These are phyloP conservation scores for Cephus spinipes DNA, from an alignment of 2,888 invertebrate species.

Conservation along the genomic window DNA sequence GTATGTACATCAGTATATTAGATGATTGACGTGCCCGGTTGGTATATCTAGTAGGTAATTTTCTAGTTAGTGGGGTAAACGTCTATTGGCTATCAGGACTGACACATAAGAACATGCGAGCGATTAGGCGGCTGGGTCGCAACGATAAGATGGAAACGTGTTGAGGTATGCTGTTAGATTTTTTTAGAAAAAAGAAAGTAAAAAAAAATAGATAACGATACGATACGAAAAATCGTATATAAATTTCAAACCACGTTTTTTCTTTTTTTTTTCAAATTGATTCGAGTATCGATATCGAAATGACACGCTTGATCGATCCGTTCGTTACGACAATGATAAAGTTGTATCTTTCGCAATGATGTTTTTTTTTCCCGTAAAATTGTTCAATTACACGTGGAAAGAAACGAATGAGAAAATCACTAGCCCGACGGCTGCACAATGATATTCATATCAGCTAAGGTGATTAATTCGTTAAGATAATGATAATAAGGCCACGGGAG, in stretches of 20 bases:
- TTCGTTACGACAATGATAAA: neutral
- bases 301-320: neutral
- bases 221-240: neutral
- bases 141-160: neutral
- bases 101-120: neutral
- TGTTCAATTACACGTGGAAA: neutral
- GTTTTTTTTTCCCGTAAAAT: neutral
- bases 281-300: neutral
- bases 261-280: neutral
- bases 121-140: neutral
- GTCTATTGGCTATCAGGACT: neutral
- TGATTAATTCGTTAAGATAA: neutral
- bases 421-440: neutral
- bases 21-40: neutral
- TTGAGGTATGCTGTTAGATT: neutral
- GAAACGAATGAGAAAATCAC: neutral
- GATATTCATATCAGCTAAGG: neutral
- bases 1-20: neutral
- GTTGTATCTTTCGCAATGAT: neutral
- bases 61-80: neutral
- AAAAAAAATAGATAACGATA: neutral
- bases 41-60: neutral
- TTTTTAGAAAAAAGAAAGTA: neutral
- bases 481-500: neutral
- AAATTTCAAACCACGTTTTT: neutral